phyloP scores from a whole-genome alignment of 2,113 vertebrate species.

The Lepus americanus region DNA sequence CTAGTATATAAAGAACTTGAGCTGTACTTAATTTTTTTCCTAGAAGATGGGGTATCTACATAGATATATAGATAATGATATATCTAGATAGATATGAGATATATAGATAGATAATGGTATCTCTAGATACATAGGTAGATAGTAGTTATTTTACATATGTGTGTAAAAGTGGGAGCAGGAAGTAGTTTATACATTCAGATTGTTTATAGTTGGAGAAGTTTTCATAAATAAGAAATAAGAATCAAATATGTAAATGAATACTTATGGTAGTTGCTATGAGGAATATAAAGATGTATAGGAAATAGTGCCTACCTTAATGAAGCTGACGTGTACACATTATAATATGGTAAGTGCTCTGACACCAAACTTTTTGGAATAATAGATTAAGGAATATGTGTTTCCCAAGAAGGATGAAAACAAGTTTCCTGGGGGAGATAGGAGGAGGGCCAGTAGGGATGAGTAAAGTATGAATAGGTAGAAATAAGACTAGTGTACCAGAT shows the following conservation, averaged over 20 bases:
- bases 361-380: background rate
- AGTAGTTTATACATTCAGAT: background rate
- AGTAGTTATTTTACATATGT: no score
- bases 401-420: background rate
- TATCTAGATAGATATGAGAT: no score
- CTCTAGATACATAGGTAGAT: no score
- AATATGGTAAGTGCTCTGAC: background rate
- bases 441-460: background rate
- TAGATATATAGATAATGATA: no score
- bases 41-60: background rate
- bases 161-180: background rate
- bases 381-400: constrained; percentile 24
- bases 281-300: background rate
- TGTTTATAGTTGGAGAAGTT: constrained; percentile 26
- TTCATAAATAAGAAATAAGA: background rate
- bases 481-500: background rate
- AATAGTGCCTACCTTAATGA: constrained; percentile 28
- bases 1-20: constrained; percentile 20
- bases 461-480: background rate
- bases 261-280: background rate
- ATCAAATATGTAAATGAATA: background rate
- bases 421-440: background rate
- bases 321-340: background rate
- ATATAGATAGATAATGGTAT: no score
- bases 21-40: background rate